Evolutionary conservation across 2,113 vertebrate species (phyloP), one percentile per base, ranked within the genome.

Genomic region (Kryptolebias marmoratus): DNA sequence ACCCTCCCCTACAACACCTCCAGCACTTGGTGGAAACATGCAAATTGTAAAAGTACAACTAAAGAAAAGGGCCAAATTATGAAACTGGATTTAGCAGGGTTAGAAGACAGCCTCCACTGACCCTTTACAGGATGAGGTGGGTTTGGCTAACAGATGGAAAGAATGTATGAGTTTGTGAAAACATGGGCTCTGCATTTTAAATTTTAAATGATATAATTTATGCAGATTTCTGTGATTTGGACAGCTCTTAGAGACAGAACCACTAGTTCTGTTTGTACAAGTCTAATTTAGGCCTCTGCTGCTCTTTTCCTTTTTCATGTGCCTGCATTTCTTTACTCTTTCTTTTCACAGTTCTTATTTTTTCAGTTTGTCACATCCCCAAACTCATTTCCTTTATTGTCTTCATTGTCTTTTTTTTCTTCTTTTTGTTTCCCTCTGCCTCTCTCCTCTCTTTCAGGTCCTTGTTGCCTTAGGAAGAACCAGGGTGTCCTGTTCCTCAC

Each of bases 401-500:
- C 42, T 30, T 53, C 39, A 42, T 42, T 42, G 4, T 42, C 50
- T 11, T 27, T 52, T n/a, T 44, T 3, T 36, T 16, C 11, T 6
- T 47, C 16, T 2, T 2, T 18, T 52, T 58, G 49, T 50, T 44
- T 5, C 13, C 36, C 27, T 58, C 18, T 15, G 39, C 27, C 66
- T 68, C 44, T 48, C 45, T 15, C 50, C 50, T 44, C 75, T 27
- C 44, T 39, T 67, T 53, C 56, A 18, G 73, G 18, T 18, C 58
- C 70, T 54, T 10, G 5, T 64, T 47, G 86, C 80, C 77, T 32
- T 58, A 77, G 86, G 81, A 73, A 13, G 52, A 86, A 56, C 72
- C 61, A 56, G 82, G 84, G 69, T 77, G 86, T 85, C 77, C 84
- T 81, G 76, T 70, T 77, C 80, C 66, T 71, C 79, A 73, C 44